Conservation (phyloP, 1,140 invertebrate genomes). For the Lycorma delicatula region DNA sequence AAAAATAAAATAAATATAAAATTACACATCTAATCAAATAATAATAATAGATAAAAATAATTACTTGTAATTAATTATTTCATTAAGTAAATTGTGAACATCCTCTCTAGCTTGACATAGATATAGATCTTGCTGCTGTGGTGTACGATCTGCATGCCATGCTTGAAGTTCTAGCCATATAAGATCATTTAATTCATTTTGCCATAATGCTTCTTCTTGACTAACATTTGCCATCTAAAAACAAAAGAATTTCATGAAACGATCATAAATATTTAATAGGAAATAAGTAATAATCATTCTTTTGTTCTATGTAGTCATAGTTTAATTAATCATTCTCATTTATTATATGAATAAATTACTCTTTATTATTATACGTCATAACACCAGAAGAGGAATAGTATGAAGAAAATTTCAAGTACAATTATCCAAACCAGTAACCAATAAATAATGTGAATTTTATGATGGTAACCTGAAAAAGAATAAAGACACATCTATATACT, state of each 20-base stretch:
- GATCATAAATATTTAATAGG: not conserved
- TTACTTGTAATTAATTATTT: constrained; percentile 68
- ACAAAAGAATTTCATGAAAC: not conserved
- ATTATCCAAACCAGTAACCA: too few species aligned
- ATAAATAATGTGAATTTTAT: too few species aligned
- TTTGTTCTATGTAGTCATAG: not conserved
- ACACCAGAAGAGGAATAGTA: too few species aligned
- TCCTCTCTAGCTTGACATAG: constrained; percentile 61
- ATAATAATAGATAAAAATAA: too few species aligned
- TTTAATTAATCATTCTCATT: not conserved
- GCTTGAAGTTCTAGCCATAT: constrained; percentile 87
- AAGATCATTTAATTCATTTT: constrained; percentile 77
- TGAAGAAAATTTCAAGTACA: too few species aligned
- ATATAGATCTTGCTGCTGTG: constrained; percentile 65
- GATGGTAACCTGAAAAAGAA: too few species aligned
- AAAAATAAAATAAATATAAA: too few species aligned
- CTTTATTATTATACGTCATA: too few species aligned
- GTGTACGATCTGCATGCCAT: constrained; percentile 59
- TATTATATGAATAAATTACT: too few species aligned
- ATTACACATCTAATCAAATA: too few species aligned
- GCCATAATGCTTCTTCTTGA: constrained; percentile 73
- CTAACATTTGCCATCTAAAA: constrained; percentile 37
- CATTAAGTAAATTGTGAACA: constrained; percentile 57
- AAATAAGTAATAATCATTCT: not conserved
- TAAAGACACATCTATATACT: too few species aligned